phyloP scores from a whole-genome alignment of 2,113 vertebrate genomes.

The Mus spicilegus region DNA sequence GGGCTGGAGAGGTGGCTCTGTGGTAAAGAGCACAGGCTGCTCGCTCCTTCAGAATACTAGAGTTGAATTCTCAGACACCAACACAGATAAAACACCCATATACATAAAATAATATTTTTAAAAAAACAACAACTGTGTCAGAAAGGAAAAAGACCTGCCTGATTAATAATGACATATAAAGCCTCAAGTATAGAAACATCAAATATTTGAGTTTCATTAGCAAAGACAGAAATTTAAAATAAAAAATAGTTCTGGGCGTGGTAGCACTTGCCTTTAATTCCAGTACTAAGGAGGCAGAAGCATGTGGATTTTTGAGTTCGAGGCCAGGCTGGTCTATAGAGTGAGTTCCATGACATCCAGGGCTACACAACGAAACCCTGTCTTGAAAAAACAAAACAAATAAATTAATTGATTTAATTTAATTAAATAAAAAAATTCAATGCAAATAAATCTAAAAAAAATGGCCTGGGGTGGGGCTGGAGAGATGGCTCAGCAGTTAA shows the following conservation, averaged over 20 bases:
- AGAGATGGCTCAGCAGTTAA: too few relatives aligned
- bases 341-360: not conserved
- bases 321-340: not conserved
- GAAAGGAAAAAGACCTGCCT: not conserved
- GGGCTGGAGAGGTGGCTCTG: not conserved
- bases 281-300: not conserved
- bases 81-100: not conserved
- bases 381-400: not conserved
- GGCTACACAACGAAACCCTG: not conserved
- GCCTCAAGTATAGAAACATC: not conserved
- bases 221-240: conserved; percentile 35
- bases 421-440: not conserved
- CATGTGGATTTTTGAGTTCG: not conserved
- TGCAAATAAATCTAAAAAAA: too few relatives aligned
- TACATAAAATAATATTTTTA: not conserved
- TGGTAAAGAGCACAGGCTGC: not conserved
- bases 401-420: not conserved
- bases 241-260: not conserved
- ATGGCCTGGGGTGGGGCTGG: too few relatives aligned
- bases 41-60: not conserved
- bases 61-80: not conserved
- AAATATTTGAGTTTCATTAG: conserved; percentile 23
- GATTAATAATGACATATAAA: conserved; percentile 11
- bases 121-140: not conserved
- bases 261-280: not conserved